A percentile compares a stretch with the other conserved stretches of the same genome.
phyloP scores from a whole-genome alignment of 2,113 vertebrate genomes.

The Tetraodon nigroviridis region DNA sequence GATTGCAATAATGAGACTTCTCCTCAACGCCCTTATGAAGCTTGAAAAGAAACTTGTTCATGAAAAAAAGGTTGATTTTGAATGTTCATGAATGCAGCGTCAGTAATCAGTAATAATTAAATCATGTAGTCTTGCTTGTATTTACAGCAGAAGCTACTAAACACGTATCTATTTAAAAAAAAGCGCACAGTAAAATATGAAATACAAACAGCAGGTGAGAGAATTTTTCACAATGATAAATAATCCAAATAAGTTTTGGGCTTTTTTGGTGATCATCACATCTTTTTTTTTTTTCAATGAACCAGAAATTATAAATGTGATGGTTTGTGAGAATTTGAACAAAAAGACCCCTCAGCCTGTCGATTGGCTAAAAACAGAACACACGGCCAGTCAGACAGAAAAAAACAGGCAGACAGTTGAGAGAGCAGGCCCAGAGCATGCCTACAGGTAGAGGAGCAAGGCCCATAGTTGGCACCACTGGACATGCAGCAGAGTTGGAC shows the following conservation, averaged over 20 bases:
- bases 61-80: not conserved
- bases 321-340: constrained; percentile 9
- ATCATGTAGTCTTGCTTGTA: constrained; percentile 4
- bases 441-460: constrained; percentile 70
- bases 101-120: constrained; percentile 5
- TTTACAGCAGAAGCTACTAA: constrained; percentile 8
- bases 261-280: not conserved
- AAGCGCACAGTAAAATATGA: constrained; percentile 1
- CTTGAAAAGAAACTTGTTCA: not conserved
- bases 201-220: constrained; percentile 1
- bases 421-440: constrained; percentile 70
- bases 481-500: constrained; percentile 73
- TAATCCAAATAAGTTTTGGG: not conserved
- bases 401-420: constrained; percentile 51
- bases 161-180: constrained; percentile 1
- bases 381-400: constrained; percentile 56
- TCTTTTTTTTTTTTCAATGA: constrained; percentile 14
- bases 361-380: constrained; percentile 54
- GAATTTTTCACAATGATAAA: not conserved
- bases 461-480: constrained; percentile 59
- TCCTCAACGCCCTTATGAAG: not conserved
- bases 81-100: not conserved
- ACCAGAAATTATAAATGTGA: constrained; percentile 3
- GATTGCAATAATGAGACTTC: not conserved
- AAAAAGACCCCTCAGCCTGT: constrained; percentile 35